Evolutionary conservation across 2,888 invertebrate genomes (phyloP).

Genomic region (Phalangium opilio): DNA sequence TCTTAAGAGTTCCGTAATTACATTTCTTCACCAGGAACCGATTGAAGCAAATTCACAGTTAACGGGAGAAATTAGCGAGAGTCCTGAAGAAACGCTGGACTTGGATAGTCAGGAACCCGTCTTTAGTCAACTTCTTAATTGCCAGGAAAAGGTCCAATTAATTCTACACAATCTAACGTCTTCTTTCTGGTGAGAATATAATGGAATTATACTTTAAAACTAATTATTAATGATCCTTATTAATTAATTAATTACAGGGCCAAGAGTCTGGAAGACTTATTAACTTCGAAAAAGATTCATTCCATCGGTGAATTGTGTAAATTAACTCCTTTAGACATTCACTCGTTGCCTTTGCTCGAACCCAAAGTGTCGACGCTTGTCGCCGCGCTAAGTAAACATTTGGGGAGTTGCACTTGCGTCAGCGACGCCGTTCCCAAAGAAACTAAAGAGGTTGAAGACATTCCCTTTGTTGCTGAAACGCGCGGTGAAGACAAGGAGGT

Average conservation of each 20-base stretch:
- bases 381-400: not conserved
- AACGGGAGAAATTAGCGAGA: no score
- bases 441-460: no score
- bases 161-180: not conserved
- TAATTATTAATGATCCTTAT: no score
- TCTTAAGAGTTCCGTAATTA: no score
- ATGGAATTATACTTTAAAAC: no score
- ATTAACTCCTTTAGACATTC: not conserved
- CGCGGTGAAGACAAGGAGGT: no score
- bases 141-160: not conserved
- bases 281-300: not conserved
- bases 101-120: not conserved
- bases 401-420: not conserved
- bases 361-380: not conserved
- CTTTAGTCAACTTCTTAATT: not conserved
- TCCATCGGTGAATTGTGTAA: not conserved
- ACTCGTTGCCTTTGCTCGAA: not conserved
- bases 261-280: not conserved
- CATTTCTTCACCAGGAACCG: no score
- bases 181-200: not conserved
- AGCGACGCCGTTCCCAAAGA: no score
- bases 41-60: no score
- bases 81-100: not conserved
- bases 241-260: not conserved
- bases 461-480: no score